A percentile compares a stretch with the other conserved stretches of the same genome.
Conservation (phyloP, 1,140 invertebrate species). For the Pseudomyrmex concolor region DNA sequence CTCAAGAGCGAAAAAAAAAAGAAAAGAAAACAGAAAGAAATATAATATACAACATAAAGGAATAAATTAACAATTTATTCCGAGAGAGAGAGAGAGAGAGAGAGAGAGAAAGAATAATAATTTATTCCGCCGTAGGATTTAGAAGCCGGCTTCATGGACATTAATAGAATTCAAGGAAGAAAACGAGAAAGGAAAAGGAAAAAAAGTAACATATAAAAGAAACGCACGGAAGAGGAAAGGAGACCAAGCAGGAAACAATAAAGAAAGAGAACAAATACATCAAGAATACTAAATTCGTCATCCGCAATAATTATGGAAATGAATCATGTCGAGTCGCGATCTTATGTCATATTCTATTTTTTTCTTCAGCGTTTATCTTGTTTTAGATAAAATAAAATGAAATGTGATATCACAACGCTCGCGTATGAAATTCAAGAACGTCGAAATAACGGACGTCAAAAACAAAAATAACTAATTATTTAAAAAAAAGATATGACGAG, state of each 20-base stretch:
- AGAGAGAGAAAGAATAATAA: slow-evolving; percentile 31
- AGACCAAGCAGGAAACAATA: not conserved
- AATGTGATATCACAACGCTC: not conserved
- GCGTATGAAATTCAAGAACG: not conserved
- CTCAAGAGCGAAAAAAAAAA: not conserved
- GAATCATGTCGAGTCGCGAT: slow-evolving; percentile 1
- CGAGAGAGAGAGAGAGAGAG: not conserved
- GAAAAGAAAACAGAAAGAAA: not conserved
- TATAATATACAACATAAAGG: slow-evolving; percentile 19
- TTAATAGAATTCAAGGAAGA: slow-evolving; percentile 42
- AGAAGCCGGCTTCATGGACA: slow-evolving; percentile 24
- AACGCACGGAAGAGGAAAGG: slow-evolving; percentile 16
- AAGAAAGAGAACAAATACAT: not conserved
- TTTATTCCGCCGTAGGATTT: slow-evolving; percentile 41
- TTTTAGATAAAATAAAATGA: not conserved
- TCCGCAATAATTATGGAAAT: slow-evolving; percentile 2
- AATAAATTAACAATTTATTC: slow-evolving; percentile 42
- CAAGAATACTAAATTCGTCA: slow-evolving; percentile 10
- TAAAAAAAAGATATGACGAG: not conserved
- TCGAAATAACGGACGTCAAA: not conserved
- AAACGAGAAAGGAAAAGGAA: not conserved
- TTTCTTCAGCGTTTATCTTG: not conserved
- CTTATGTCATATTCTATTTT: slow-evolving; percentile 1
- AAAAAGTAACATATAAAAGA: slow-evolving; percentile 27
- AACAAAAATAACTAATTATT: not conserved